Base-by-base conservation (phyloP, 2,113 vertebrate species). In the cat (Felis catus) region DNA sequence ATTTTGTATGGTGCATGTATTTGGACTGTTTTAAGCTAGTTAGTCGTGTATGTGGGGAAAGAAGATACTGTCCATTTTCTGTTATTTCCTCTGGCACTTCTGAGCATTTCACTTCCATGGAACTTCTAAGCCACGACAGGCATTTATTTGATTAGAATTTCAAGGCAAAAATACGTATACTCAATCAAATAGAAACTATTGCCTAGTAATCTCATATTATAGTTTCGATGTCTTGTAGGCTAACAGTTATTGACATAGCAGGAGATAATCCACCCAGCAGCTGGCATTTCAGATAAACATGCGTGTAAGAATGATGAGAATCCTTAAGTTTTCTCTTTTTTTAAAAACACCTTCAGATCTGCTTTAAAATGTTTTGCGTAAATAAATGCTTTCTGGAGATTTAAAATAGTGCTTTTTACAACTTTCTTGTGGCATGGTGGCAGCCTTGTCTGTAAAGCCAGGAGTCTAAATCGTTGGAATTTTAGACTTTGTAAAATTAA, bases 111-210 rank as follows among this genome's bases (percentile, higher is more conserved):
- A 66, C 65, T 81, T 78, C 27, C 27, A 18, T 93, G 33, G 79
- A 65, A 39, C 78, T 94, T 97, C 89, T 58, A 93, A 95, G 73
- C 36, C 63, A 12, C 82, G 65, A 89, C 36, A 89, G 51, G 21
- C 21, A 79, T 70, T 94, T 94, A 36, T 92, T 96, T 92, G 92
- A 91, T 96, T 83, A 94, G 73, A 89, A 95, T 91, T 94, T 96
- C 39, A 96, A 93, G 25, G 33, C 63, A 78, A 91, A 95, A 92
- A 80, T 96, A 53, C 29, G 84, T 91, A 48, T 31, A 91, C n/a
- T 51, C 33, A 66, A 41, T 51, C 63, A 80, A 85, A 91, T 71
- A 66, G 68, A 84, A 96, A 95, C 68, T 82, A 61, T 84, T 82
- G 66, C 31, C 65, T 83, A 41, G 66, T 90, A 79, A 93, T 80